A percentile compares a stretch with the other conserved stretches of the same genome.
Evolutionary conservation across 2,888 invertebrate species (phyloP).

Genomic region (Hymenopus coronatus): DNA sequence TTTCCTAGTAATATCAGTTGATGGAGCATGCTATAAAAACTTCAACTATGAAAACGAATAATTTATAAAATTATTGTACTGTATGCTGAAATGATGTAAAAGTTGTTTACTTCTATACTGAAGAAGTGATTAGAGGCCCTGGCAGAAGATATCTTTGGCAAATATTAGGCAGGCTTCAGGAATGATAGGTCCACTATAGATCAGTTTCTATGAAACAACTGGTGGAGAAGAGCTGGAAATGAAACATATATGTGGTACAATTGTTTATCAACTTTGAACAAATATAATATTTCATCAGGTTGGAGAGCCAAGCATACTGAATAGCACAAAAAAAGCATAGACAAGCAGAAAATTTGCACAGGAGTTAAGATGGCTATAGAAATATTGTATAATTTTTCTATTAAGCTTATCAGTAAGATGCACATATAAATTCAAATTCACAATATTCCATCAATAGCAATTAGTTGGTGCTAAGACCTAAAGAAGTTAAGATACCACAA

Average conservation of each 20-base stretch:
- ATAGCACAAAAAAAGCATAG: too few species aligned
- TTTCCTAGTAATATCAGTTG: too few species aligned
- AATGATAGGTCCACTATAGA: not conserved
- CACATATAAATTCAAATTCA: too few species aligned
- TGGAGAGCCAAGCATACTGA: too few species aligned
- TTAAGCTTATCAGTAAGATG: too few species aligned
- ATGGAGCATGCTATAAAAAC: too few species aligned
- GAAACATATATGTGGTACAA: not conserved
- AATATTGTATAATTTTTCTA: too few species aligned
- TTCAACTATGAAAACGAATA: too few species aligned
- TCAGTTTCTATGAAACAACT: not conserved
- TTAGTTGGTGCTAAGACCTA: not conserved
- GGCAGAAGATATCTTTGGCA: not conserved
- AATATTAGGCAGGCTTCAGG: not conserved
- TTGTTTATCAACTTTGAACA: not conserved
- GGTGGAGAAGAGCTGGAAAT: not conserved
- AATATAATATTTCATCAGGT: too few species aligned
- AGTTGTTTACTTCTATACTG: not conserved
- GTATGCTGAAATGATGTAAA: not conserved
- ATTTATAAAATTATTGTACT: too few species aligned
- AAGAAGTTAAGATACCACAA: not conserved
- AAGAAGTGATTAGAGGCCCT: not conserved
- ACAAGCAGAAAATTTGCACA: too few species aligned
- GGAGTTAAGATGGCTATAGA: too few species aligned
- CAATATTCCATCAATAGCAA: not conserved